A percentile compares a stretch with the other conserved stretches of the same genome.
These are phyloP conservation scores for Clupea harengus DNA, from an alignment of 2,113 vertebrate genomes.

Conservation along the genomic window DNA sequence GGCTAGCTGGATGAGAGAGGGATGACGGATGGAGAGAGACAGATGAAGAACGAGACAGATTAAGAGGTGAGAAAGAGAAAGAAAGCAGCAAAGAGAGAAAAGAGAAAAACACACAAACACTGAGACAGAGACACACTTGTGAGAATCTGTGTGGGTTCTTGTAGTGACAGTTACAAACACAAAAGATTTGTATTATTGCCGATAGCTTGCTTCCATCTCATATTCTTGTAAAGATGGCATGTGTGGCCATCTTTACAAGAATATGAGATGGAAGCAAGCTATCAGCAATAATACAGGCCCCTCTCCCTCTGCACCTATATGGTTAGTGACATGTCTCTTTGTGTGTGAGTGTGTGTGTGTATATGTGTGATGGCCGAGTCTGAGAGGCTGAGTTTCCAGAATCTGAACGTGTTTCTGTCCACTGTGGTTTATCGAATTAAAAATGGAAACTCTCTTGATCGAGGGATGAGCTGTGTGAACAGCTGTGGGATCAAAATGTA, in stretches of 20 bases:
- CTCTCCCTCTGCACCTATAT: too few species aligned
- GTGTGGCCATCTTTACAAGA: background rate
- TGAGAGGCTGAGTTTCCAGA: too few species aligned
- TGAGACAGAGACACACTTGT: background rate
- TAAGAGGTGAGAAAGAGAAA: background rate
- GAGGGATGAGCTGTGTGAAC: too few species aligned
- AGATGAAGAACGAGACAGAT: background rate
- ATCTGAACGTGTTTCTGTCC: too few species aligned
- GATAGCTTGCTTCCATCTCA: background rate
- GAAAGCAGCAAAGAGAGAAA: slow-evolving; percentile 19
- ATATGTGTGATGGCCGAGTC: too few species aligned
- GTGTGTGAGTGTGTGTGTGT: too few species aligned
- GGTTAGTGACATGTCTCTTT: too few species aligned
- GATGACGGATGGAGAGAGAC: slow-evolving; percentile 14
- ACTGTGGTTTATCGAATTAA: too few species aligned
- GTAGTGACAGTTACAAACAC: background rate
- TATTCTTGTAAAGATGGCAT: background rate
- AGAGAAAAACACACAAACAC: slow-evolving; percentile 10
- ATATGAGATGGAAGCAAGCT: background rate
- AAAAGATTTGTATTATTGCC: background rate
- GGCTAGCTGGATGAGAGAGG: background rate
- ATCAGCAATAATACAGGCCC: background rate
- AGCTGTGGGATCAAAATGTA: too few species aligned
- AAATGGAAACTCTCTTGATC: too few species aligned
- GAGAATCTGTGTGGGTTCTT: background rate